Evolutionary conservation across 2,888 invertebrate genomes (phyloP).

Genomic region (Palloptera scutellata): DNA sequence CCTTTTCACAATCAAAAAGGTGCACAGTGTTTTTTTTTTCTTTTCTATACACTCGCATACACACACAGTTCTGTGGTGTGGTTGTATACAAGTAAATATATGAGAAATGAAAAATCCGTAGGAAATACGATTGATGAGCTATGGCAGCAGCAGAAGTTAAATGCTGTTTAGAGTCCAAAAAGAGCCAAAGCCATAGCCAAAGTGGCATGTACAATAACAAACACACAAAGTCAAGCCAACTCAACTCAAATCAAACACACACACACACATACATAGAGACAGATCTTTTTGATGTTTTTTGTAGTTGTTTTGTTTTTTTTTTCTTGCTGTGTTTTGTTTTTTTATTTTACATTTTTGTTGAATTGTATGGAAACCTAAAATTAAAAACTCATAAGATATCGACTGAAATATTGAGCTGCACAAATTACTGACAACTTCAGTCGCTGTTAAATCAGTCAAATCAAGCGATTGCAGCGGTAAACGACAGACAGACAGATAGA

Average conservation of each 20-base stretch:
- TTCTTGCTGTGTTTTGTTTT: conserved; percentile 21
- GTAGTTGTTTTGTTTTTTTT: conserved; percentile 23
- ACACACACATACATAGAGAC: background rate
- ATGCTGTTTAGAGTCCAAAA: conserved; percentile 21
- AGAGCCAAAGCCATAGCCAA: no score
- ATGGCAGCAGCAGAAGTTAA: conserved; percentile 21
- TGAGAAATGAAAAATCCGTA: conserved; percentile 45
- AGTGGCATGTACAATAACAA: no score
- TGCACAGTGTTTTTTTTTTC: conserved; percentile 22
- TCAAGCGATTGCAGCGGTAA: background rate
- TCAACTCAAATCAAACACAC: no score
- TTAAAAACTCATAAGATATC: conserved; percentile 65
- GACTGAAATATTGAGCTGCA: conserved; percentile 65
- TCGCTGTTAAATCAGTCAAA: conserved; percentile 17
- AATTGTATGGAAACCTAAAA: conserved; percentile 57
- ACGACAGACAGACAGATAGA: no score
- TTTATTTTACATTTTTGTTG: conserved; percentile 24
- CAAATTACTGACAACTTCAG: conserved; percentile 57
- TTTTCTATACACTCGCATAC: conserved; percentile 24
- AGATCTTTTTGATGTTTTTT: conserved; percentile 34
- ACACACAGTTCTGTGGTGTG: conserved; percentile 20
- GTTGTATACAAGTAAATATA: conserved; percentile 25
- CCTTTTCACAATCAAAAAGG: conserved; percentile 48
- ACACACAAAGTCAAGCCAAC: no score
- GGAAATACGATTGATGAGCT: conserved; percentile 61